Conservation (phyloP, 2,888 invertebrate genomes). For the Exocentrus adspersus region DNA sequence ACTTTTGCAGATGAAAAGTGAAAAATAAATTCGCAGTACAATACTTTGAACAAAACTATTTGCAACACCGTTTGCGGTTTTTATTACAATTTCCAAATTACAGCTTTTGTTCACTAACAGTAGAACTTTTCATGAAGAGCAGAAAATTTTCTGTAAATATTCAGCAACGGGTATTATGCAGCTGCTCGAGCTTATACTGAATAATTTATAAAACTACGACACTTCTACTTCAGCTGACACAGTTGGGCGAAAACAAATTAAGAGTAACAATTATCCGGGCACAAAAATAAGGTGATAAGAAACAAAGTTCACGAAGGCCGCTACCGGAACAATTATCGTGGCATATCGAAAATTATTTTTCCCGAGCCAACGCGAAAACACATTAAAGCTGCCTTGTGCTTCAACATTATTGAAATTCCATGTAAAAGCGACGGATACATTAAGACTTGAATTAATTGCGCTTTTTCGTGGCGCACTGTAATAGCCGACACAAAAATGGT, state of each 20-base stretch:
- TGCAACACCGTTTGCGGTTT: too few species aligned
- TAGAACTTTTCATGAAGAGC: too few species aligned
- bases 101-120: too few species aligned
- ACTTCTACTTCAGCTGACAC: not conserved
- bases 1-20: too few species aligned
- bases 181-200: not conserved
- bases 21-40: too few species aligned
- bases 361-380: constrained; percentile 19
- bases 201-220: constrained; percentile 12
- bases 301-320: constrained; percentile 12
- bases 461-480: constrained; percentile 13
- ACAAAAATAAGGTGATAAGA: constrained; percentile 12
- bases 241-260: constrained; percentile 19
- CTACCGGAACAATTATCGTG: too few species aligned
- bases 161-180: not conserved
- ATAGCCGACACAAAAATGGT: constrained; percentile 8
- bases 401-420: constrained; percentile 17
- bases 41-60: too few species aligned
- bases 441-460: constrained; percentile 20
- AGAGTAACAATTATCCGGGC: constrained; percentile 13
- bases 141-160: not conserved
- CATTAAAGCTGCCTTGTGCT: constrained; percentile 16
- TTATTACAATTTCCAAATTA: too few species aligned
- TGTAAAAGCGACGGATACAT: constrained; percentile 13
- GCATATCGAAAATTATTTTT: constrained; percentile 21